phyloP scores from a whole-genome alignment of 2,888 invertebrate genomes.

The Pyrgus malvae region DNA sequence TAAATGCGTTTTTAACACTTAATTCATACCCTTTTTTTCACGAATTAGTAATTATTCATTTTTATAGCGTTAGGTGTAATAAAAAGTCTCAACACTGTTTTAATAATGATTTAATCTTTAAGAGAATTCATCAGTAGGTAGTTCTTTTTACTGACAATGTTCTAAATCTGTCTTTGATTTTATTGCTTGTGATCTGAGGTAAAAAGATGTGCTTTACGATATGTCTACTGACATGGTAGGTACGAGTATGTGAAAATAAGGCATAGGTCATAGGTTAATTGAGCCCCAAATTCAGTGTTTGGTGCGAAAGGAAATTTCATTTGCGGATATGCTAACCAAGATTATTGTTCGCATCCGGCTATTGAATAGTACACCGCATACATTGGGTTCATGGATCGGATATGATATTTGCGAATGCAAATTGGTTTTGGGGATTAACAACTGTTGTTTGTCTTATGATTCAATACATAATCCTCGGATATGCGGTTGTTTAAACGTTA shows the following conservation, averaged over 20 bases:
- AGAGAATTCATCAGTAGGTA: too few species aligned
- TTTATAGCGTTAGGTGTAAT: too few species aligned
- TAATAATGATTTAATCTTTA: too few species aligned
- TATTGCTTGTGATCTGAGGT: too few species aligned
- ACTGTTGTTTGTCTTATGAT: not conserved
- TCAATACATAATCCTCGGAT: not conserved
- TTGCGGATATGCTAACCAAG: constrained; percentile 32
- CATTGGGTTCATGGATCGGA: constrained; percentile 7
- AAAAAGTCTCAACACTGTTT: too few species aligned
- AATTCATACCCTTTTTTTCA: too few species aligned
- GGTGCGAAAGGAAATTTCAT: constrained; percentile 22
- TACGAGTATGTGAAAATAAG: constrained; percentile 6
- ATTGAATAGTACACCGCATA: constrained; percentile 8
- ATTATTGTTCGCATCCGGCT: constrained; percentile 9
- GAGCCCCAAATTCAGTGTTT: constrained; percentile 13
- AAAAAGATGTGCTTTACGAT: too few species aligned
- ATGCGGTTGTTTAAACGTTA: not conserved
- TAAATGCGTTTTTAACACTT: too few species aligned
- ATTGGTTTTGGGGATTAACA: not conserved
- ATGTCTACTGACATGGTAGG: too few species aligned
- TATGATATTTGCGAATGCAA: constrained; percentile 7
- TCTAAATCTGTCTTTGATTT: too few species aligned
- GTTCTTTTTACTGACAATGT: too few species aligned
- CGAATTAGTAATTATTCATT: too few species aligned
- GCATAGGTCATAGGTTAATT: constrained; percentile 8